Base-by-base conservation (phyloP, 2,113 vertebrate species). In the Anguilla japonica region DNA sequence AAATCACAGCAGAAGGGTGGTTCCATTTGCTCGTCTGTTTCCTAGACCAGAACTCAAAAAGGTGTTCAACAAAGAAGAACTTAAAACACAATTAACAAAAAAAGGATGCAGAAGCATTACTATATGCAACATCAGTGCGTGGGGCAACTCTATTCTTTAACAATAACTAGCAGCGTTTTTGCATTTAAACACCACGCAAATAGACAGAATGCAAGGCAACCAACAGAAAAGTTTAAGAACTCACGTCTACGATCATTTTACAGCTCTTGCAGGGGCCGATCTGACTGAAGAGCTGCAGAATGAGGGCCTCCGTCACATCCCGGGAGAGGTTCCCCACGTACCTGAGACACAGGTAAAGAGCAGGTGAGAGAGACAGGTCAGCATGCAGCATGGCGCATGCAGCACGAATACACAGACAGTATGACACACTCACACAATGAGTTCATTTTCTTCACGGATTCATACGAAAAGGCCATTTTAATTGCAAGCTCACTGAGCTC, bases 201-300 rank as follows among this genome's bases (percentile, higher is more conserved):
- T 41, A n/a, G 39, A 2, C 11, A 82, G 4, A 40, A 41, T 15
- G 41, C 11, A 79, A 79, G 39, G 18, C 39, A 85, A n/a, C 26
- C 22, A 29, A 46, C 46, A 80, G 71, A 18, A 56, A 50, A 8
- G 43, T 29, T n/a, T 22, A 53, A 39, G 14, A 63, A 96, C 98
- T 98, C 96, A 99, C 98, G 94, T 99, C 98, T 90, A 98, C 96
- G 84, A 99, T 99, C 98, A 99, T 99, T 94, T 99, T 99, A 96
- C 98, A 99, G 95, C 98, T 99, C 94, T 99, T 99, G 96, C 98
- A 99, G 1, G 98, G 98, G 87, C 98, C 98, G 50, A 99, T 99
- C 94, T 99, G 98, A 93, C 97, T 97, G 95, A 99, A 99, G 13
- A 99, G 96, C 93, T 99, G 98, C 75, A 99, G 96, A 92, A 99